A percentile compares a stretch with the other conserved stretches of the same genome.
Conservation (phyloP, 2,113 vertebrate species). For the Etheostoma cragini region DNA sequence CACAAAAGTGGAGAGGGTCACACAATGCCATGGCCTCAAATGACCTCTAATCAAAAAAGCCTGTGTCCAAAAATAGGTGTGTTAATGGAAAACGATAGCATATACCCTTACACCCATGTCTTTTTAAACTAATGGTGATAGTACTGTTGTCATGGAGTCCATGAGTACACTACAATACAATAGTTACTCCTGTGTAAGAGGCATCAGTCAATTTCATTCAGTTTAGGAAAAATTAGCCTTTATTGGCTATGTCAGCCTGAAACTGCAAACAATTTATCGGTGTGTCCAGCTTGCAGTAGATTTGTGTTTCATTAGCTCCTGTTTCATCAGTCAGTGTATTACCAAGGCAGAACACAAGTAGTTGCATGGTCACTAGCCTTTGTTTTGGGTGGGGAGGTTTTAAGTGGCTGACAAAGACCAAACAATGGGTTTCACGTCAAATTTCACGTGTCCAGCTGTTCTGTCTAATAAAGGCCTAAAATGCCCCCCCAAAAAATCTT, state of each 20-base stretch:
- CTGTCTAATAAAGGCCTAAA: too few relatives aligned
- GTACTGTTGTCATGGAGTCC: not conserved
- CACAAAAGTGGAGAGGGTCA: not conserved
- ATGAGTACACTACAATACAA: not conserved
- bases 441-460: too few relatives aligned
- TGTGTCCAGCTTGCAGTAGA: slow-evolving; percentile 16
- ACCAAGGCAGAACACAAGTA: slow-evolving; percentile 31
- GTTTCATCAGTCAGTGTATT: slow-evolving; percentile 30
- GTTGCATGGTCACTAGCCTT: not conserved
- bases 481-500: too few relatives aligned
- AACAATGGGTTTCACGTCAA: not conserved
- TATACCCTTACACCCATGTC: not conserved
- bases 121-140: not conserved
- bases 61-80: not conserved
- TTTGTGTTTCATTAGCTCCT: slow-evolving; percentile 54
- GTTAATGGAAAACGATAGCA: not conserved
- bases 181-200: not conserved
- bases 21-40: not conserved
- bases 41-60: not conserved
- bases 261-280: slow-evolving; percentile 52
- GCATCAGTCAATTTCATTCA: not conserved
- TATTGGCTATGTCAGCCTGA: slow-evolving; percentile 48
- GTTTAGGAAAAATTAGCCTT: slow-evolving; percentile 29
- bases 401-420: not conserved
- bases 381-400: not conserved